These are phyloP conservation scores for Gonioctena quinquepunctata DNA, from an alignment of 1,140 invertebrate genomes.

Conservation along the genomic window DNA sequence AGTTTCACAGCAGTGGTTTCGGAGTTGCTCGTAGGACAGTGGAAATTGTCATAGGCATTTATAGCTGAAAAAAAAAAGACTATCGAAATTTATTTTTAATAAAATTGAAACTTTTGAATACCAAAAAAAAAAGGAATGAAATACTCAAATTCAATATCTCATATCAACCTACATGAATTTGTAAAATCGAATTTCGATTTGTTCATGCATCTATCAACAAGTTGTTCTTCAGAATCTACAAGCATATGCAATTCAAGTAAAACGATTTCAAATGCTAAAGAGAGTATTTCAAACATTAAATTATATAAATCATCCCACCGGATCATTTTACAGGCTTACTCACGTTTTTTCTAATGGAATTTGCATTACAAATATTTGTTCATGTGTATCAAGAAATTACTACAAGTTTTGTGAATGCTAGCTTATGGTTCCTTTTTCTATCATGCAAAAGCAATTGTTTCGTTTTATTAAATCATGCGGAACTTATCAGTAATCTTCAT, in stretches of 20 bases:
- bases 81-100: background rate
- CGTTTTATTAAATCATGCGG: background rate
- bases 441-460: background rate
- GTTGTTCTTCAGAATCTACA: too few species aligned
- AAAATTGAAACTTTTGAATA: background rate
- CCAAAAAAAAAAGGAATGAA: too few species aligned
- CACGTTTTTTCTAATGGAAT: background rate
- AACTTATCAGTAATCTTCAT: background rate
- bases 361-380: too few species aligned
- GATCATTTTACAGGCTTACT: too few species aligned
- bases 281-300: too few species aligned
- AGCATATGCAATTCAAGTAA: background rate
- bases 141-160: too few species aligned
- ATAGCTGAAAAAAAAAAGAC: constrained; percentile 10
- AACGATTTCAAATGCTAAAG: too few species aligned
- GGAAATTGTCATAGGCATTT: background rate
- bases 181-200: background rate
- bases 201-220: background rate
- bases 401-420: background rate
- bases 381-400: background rate
- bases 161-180: background rate
- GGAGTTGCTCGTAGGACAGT: constrained; percentile 26
- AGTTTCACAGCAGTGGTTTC: constrained; percentile 39
- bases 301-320: too few species aligned
- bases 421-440: background rate